These are phyloP conservation scores for Pecten maximus DNA, from an alignment of 2,888 invertebrate genomes.

Conservation along the genomic window DNA sequence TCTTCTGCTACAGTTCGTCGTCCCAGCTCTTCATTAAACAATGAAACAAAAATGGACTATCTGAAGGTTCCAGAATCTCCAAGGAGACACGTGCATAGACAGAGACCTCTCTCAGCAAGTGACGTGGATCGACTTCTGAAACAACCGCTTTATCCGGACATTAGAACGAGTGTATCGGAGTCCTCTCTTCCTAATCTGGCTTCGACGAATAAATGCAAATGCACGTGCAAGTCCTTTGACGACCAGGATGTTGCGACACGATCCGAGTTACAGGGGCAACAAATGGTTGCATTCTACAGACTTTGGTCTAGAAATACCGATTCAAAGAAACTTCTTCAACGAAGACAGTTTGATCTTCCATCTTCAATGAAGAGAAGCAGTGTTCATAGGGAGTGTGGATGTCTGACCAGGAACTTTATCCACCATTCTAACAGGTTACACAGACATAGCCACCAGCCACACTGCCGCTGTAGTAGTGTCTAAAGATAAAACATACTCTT, in stretches of 20 bases:
- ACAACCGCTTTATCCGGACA: background rate
- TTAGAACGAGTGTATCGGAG: background rate
- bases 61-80: conserved; percentile 3
- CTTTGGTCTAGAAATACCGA: background rate
- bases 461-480: background rate
- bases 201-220: background rate
- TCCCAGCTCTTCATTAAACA: background rate
- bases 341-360: background rate
- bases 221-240: background rate
- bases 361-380: conserved; percentile 15
- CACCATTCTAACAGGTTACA: background rate
- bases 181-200: background rate
- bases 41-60: background rate
- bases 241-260: conserved; percentile 18
- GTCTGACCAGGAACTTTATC: conserved; percentile 11
- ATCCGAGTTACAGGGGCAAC: background rate
- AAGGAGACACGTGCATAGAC: background rate
- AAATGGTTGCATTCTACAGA: background rate
- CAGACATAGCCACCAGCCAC: background rate
- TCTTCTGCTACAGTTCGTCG: background rate
- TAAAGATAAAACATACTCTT: background rate
- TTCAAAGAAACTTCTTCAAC: conserved; percentile 3
- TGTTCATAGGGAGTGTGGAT: conserved; percentile 1
- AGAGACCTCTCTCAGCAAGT: background rate
- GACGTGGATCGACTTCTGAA: background rate